These are phyloP conservation scores for Ambastaia sidthimunki DNA, from an alignment of 2,797 vertebrate genomes.

Conservation along the genomic window DNA sequence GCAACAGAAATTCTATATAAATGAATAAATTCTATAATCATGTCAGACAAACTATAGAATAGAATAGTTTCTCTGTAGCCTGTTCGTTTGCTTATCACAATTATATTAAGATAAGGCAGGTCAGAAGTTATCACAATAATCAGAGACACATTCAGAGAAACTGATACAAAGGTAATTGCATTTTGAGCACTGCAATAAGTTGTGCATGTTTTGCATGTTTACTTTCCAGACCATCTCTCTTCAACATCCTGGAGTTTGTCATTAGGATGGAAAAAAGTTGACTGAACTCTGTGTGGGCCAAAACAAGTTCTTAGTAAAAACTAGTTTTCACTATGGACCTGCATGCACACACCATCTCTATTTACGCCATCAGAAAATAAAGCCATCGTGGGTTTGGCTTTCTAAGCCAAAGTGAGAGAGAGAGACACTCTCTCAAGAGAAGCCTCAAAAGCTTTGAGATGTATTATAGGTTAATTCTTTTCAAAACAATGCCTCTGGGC, in stretches of 20 bases:
- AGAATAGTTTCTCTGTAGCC: too few relatives aligned
- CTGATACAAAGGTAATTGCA: too few relatives aligned
- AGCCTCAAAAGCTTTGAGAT: constrained; percentile 49
- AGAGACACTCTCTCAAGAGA: constrained; percentile 49
- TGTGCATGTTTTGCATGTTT: too few relatives aligned
- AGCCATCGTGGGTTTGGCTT: constrained; percentile 42
- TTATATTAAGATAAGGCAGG: constrained; percentile 58
- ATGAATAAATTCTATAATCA: too few relatives aligned
- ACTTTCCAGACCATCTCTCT: too few relatives aligned
- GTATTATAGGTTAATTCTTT: constrained; percentile 59
- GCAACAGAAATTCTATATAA: neutral
- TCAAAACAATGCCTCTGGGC: constrained; percentile 62
- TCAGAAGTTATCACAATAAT: constrained; percentile 70
- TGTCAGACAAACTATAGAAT: too few relatives aligned
- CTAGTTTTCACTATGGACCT: constrained; percentile 19
- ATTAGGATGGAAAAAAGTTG: constrained; percentile 40
- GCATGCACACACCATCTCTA: constrained; percentile 23
- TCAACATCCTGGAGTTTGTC: constrained; percentile 39
- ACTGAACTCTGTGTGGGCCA: constrained; percentile 27
- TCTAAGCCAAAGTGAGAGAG: constrained; percentile 45
- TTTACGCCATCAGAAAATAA: constrained; percentile 48
- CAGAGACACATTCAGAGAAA: constrained; percentile 61
- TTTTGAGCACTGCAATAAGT: too few relatives aligned
- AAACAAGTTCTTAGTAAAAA: constrained; percentile 5
- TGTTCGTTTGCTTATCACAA: neutral